A percentile compares a stretch with the other conserved stretches of the same genome.
Conservation (phyloP, 2,113 vertebrate species). For the Nothocercus nigrocapillus region DNA sequence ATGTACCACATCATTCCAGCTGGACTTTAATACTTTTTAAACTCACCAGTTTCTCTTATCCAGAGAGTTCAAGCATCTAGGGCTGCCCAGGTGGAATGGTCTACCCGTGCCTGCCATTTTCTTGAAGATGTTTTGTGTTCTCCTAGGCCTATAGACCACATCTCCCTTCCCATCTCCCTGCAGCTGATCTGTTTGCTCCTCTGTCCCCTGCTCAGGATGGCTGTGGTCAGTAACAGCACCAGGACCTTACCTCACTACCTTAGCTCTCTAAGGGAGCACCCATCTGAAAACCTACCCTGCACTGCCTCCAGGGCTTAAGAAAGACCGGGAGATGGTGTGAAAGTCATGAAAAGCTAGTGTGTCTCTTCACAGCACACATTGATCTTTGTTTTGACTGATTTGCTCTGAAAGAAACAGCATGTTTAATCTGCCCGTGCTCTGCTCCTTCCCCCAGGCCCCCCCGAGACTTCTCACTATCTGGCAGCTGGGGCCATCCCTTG, state of each 20-base stretch:
- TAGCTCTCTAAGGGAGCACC: background rate
- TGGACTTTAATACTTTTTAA: background rate
- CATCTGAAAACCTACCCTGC: background rate
- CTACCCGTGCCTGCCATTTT: background rate
- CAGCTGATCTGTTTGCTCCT: background rate
- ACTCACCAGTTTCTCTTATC: background rate
- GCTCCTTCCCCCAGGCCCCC: no score
- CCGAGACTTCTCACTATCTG: background rate
- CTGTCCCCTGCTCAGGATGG: background rate
- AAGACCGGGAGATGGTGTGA: background rate
- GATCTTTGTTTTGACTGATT: background rate
- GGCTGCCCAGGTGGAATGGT: background rate
- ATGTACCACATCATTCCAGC: fast-evolving
- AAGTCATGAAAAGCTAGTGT: background rate
- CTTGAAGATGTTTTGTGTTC: background rate
- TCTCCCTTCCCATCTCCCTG: background rate
- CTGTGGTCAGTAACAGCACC: background rate
- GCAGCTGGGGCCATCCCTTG: background rate
- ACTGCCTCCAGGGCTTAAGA: background rate
- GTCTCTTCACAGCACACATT: background rate
- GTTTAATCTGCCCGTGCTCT: background rate
- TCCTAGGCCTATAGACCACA: no score
- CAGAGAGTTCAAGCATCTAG: background rate
- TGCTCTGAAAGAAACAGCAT: background rate
- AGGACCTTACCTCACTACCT: background rate